Base-by-base conservation (phyloP, 64 coral and sea anemone genomes). In the Dendronephthya gigantea region DNA sequence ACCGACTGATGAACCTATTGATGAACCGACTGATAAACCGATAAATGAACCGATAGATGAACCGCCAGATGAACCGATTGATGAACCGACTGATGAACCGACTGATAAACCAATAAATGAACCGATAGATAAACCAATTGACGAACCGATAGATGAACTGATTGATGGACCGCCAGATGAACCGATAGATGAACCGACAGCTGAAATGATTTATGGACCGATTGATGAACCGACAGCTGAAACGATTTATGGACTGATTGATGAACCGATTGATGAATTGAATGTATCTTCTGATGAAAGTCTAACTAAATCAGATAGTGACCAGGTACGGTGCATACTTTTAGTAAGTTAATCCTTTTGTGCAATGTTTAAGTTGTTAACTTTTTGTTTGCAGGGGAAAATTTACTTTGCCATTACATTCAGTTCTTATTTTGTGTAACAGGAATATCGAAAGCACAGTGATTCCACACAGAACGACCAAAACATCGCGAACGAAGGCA, bases 201-300 rank as follows among this genome's bases (percentile, higher is more conserved):
- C n/a, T n/a, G n/a, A n/a, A n/a, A n/a, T n/a, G n/a, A n/a, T n/a
- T n/a, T n/a, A n/a, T n/a, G n/a, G n/a, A n/a, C n/a, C n/a, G n/a
- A n/a, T n/a, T n/a, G n/a, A n/a, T n/a, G n/a, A n/a, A n/a, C n/a
- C n/a, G n/a, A n/a, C n/a, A n/a, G n/a, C n/a, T n/a, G n/a, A n/a
- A n/a, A n/a, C n/a, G n/a, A n/a, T n/a, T n/a, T n/a, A n/a, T n/a
- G n/a, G n/a, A n/a, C n/a, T n/a, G n/a, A n/a, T n/a, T n/a, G n/a
- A n/a, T n/a, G n/a, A n/a, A n/a, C 10, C 17, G 50, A 66, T 3
- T 66, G 58, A 66, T 66, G 4, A 66, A 66, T 7, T 17, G 14
- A 66, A 66, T 66, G 58, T 66, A 66, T 66, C 58, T 66, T 66
- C 58, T 66, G 58, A 3, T 66, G 58, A 66, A 66, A 66, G 58